These are phyloP conservation scores for Artibeus jamaicensis DNA, from an alignment of 2,797 vertebrate species.

Conservation along the genomic window DNA sequence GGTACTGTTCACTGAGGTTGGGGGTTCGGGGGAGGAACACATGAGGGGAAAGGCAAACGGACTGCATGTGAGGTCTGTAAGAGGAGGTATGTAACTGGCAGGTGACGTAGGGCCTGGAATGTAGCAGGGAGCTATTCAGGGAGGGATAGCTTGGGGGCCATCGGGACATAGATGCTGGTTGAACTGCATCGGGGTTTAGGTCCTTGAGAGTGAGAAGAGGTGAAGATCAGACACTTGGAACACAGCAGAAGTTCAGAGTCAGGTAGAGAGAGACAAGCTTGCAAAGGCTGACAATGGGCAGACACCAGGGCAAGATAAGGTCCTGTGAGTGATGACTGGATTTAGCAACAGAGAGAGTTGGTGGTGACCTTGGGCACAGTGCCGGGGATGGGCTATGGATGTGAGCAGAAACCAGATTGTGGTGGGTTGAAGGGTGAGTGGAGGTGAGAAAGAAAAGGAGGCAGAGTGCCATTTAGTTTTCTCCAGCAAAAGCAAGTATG, in stretches of 20 bases:
- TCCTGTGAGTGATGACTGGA: neutral
- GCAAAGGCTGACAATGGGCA: neutral
- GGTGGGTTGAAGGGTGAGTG: no score
- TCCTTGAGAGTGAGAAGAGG: neutral
- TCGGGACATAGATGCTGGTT: neutral
- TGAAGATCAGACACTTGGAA: neutral
- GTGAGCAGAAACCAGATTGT: neutral
- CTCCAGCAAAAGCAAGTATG: neutral
- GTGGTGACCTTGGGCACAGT: neutral
- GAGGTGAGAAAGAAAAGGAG: neutral
- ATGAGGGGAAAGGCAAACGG: neutral
- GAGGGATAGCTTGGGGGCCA: neutral
- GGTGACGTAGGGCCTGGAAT: neutral
- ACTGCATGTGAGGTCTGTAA: neutral
- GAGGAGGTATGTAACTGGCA: neutral
- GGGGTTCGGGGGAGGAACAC: neutral
- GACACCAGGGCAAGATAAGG: neutral
- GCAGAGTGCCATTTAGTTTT: neutral
- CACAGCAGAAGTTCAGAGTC: neutral
- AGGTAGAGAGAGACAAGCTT: neutral
- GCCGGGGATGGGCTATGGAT: neutral
- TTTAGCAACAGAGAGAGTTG: neutral
- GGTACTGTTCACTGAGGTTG: neutral
- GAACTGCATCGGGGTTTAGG: neutral
- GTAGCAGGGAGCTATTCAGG: neutral